Evolutionary conservation across 1,140 invertebrate species (phyloP).

Genomic region (Diorhabda sublineata): DNA sequence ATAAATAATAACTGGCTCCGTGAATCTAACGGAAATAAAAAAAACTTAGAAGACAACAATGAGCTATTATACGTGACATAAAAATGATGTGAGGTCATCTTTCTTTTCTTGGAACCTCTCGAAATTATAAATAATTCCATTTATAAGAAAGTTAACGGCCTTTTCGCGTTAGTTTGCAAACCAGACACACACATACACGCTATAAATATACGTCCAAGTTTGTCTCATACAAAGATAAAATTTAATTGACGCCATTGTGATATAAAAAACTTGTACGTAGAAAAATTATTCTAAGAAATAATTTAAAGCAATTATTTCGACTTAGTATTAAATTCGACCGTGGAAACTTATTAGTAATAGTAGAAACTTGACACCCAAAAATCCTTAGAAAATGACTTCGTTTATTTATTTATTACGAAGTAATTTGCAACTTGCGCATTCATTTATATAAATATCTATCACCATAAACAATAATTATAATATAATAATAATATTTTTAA

Average conservation of each 20-base stretch:
- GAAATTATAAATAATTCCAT: not conserved
- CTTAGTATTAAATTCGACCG: too few species aligned
- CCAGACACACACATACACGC: not conserved
- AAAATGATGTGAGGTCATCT: not conserved
- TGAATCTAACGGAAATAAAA: not conserved
- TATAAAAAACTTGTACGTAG: too few species aligned
- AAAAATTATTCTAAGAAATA: too few species aligned
- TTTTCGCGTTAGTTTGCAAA: not conserved
- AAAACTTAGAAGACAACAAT: not conserved
- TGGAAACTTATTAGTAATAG: too few species aligned
- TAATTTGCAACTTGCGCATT: too few species aligned
- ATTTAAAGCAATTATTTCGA: too few species aligned
- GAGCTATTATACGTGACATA: not conserved
- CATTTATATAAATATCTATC: too few species aligned
- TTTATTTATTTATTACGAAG: too few species aligned
- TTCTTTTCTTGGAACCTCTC: not conserved
- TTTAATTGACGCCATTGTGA: not conserved
- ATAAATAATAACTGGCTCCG: not conserved
- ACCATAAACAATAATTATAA: too few species aligned
- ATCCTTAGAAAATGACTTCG: too few species aligned
- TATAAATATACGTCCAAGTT: not conserved
- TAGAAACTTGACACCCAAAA: too few species aligned
- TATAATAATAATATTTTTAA: too few species aligned
- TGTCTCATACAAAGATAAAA: not conserved
- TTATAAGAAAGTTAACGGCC: not conserved